phyloP scores from a whole-genome alignment of 2,113 vertebrate genomes.

The Scytalopus superciliaris region DNA sequence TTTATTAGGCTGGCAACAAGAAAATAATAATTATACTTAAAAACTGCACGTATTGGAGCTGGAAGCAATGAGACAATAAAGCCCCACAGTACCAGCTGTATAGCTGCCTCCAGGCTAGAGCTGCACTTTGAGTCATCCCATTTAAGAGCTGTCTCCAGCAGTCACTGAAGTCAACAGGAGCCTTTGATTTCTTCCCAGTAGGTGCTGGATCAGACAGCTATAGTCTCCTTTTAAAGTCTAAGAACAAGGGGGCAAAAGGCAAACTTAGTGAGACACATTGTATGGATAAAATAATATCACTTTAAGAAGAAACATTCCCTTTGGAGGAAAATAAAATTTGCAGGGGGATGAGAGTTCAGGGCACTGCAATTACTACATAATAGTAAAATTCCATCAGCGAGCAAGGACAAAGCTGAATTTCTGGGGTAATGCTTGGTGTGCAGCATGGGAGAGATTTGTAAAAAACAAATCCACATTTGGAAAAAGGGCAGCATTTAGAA shows the following conservation, averaged over 20 bases:
- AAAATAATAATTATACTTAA: constrained; percentile 45
- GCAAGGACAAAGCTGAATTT: not conserved
- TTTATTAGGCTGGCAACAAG: constrained; percentile 30
- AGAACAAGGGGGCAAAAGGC: constrained; percentile 22
- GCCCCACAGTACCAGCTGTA: constrained; percentile 6
- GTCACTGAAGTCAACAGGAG: constrained; percentile 41
- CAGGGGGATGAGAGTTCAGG: not conserved
- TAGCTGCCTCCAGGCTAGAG: constrained; percentile 37
- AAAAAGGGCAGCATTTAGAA: not conserved
- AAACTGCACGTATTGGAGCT: not conserved
- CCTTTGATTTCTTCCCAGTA: constrained; percentile 53
- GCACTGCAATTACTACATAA: not conserved
- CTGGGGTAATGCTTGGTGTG: not conserved
- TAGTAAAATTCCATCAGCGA: not conserved
- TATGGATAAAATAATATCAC: not conserved
- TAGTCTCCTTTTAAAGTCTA: constrained; percentile 10
- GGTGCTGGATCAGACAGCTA: constrained; percentile 16
- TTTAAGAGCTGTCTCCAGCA: constrained; percentile 22
- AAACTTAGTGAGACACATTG: not conserved
- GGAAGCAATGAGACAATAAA: constrained; percentile 33
- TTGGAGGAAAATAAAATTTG: constrained; percentile 6
- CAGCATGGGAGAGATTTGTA: not conserved
- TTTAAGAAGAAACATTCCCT: constrained; percentile 9
- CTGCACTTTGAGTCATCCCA: not conserved
- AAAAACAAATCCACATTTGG: not conserved